phyloP scores from a whole-genome alignment of 2,113 vertebrate species.

The Semnornis frantzii region DNA sequence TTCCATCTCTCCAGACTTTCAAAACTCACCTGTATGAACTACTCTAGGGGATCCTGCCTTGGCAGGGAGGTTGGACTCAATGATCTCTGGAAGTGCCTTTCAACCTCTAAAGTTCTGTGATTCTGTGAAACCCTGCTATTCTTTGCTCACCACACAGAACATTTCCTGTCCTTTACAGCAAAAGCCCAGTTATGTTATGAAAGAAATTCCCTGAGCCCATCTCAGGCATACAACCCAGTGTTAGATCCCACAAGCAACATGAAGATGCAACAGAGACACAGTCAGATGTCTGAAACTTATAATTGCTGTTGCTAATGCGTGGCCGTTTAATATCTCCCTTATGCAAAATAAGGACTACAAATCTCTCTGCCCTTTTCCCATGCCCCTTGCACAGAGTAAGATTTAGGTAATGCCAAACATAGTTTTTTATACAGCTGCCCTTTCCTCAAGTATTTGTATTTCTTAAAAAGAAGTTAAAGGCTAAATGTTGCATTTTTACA shows the following conservation, averaged over 20 bases:
- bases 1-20: too few relatives aligned
- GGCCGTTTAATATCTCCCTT: not conserved
- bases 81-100: too few relatives aligned
- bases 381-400: not conserved
- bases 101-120: too few relatives aligned
- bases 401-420: not conserved
- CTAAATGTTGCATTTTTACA: not conserved
- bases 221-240: not conserved
- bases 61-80: too few relatives aligned
- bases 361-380: not conserved
- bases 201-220: not conserved
- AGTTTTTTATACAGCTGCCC: not conserved
- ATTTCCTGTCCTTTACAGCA: not conserved
- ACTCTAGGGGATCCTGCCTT: too few relatives aligned
- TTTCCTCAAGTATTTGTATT: not conserved
- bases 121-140: not conserved
- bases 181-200: not conserved
- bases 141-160: not conserved
- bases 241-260: not conserved
- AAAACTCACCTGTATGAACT: too few relatives aligned
- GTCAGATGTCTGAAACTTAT: accelerated
- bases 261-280: not conserved
- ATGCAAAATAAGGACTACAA: not conserved
- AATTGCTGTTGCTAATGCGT: not conserved
- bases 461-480: not conserved